Conservation (phyloP, 2,888 invertebrate genomes). For the Malthinus flaveolus region DNA sequence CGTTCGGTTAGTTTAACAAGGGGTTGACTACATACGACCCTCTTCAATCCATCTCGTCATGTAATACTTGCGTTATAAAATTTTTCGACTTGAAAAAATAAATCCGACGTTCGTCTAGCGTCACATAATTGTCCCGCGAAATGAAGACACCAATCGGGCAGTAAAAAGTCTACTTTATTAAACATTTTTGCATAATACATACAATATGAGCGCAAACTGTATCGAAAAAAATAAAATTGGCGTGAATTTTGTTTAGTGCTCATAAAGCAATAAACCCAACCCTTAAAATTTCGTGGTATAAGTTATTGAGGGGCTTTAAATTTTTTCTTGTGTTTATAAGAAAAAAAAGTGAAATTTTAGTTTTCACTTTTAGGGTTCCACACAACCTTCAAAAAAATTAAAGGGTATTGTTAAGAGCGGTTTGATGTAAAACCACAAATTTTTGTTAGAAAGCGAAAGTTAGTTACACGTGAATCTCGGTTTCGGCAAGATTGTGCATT, state of each 20-base stretch:
- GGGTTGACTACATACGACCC: constrained; percentile 29
- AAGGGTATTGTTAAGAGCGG: constrained; percentile 12
- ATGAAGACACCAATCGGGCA: constrained; percentile 21
- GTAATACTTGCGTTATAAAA: constrained; percentile 19
- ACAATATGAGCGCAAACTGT: background rate
- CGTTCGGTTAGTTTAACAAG: constrained; percentile 36
- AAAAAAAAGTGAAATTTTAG: constrained; percentile 16
- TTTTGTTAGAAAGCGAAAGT: constrained; percentile 11
- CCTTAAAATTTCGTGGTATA: constrained; percentile 18
- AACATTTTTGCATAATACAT: background rate
- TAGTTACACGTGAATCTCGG: constrained; percentile 18
- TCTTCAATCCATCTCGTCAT: constrained; percentile 31
- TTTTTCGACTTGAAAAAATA: background rate
- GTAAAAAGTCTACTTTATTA: constrained; percentile 1
- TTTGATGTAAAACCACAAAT: constrained; percentile 28
- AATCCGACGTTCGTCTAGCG: background rate
- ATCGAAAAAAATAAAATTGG: constrained; percentile 21
- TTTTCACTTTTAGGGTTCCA: constrained; percentile 18
- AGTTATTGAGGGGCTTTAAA: constrained; percentile 5
- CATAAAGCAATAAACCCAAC: constrained; percentile 35
- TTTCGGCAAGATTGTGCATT: constrained; percentile 19
- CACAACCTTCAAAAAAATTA: constrained; percentile 12
- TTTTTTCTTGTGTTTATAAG: constrained; percentile 6
- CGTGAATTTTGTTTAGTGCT: constrained; percentile 28
- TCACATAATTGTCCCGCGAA: constrained; percentile 6